Evolutionary conservation across 2,888 invertebrate genomes (phyloP), one percentile per base, ranked within the genome.

Genomic region (Gortyna flavago): DNA sequence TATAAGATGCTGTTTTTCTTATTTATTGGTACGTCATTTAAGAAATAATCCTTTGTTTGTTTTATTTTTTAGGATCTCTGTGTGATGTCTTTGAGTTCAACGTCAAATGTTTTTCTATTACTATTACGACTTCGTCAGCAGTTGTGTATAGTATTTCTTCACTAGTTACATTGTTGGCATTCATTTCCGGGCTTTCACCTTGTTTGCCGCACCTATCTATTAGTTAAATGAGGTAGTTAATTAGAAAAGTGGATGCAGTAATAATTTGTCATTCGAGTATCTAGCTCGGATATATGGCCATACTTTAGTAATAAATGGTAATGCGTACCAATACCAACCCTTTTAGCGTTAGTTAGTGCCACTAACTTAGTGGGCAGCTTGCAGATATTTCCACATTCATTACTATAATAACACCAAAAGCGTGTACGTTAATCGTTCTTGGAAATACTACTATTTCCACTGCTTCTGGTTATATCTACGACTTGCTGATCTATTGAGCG

Each of bases 261-360:
- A 73, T 85, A 82, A 72, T 85, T 82, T 77, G 70, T 85, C 70
- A 85, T 67, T 85, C 44, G 32, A 79, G 67, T 79, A 71, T 61
- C 64, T 78, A 72, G 48, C 21, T 65, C 4, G 35, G 79, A 78
- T 78, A 57, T 77, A 80, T 85, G 77, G 25, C 51, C 51, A 65
- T 79, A 80, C 62, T 73, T 85, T 72, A 77, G 72, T 88, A 69
- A 71, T 86, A 86, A 78, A 83, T 86, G 75, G 41, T 72, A 77
- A 72, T 75, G 75, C 51, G n/a, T 69, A 61, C n/a, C 13, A 68
- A 71, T 51, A 70, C n/a, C 54, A 74, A 74, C 54, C 64, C 69
- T 83, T 73, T 70, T 64, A 75, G 62, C 83, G 51, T 75, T 72
- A 77, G 21, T 69, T 62, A 57, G 68, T 67, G 13, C n/a, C n/a